Evolutionary conservation across 2,888 invertebrate genomes (phyloP).

Genomic region (Biston stratarius): DNA sequence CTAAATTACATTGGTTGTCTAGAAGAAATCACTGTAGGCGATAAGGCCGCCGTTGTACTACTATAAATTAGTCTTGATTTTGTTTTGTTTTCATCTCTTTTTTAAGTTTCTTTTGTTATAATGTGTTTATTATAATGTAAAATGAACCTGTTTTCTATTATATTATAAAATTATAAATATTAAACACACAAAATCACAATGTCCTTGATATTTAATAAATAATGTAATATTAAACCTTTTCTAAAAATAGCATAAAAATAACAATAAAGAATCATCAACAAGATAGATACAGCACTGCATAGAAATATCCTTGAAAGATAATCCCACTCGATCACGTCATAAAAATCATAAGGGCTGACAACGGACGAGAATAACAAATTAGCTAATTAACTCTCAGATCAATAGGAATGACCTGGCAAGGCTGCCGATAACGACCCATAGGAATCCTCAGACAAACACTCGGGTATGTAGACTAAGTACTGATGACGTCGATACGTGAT

Average conservation of each 20-base stretch:
- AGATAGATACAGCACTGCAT: not conserved
- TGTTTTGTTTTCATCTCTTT: no score
- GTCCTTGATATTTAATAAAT: no score
- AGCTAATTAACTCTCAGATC: constrained; percentile 12
- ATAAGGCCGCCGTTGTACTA: no score
- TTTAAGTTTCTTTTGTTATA: no score
- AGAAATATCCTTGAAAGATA: constrained; percentile 16
- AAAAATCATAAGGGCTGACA: constrained; percentile 31
- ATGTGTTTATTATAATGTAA: no score
- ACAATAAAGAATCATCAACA: not conserved
- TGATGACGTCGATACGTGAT: constrained; percentile 16
- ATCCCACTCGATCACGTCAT: constrained; percentile 6
- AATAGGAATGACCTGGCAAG: constrained; percentile 24
- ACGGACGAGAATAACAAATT: constrained; percentile 13
- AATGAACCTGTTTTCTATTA: no score
- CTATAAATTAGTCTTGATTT: no score
- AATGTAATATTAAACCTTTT: no score
- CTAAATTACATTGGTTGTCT: no score
- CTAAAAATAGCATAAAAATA: not conserved
- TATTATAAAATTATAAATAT: no score
- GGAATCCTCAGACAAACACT: constrained; percentile 38
- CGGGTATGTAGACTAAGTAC: constrained; percentile 22
- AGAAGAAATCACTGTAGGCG: no score
- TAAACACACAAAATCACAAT: no score
- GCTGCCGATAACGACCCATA: constrained; percentile 21